phyloP scores from a whole-genome alignment of 53 echinoderm and acorn worm species.

The Henricia sp. region DNA sequence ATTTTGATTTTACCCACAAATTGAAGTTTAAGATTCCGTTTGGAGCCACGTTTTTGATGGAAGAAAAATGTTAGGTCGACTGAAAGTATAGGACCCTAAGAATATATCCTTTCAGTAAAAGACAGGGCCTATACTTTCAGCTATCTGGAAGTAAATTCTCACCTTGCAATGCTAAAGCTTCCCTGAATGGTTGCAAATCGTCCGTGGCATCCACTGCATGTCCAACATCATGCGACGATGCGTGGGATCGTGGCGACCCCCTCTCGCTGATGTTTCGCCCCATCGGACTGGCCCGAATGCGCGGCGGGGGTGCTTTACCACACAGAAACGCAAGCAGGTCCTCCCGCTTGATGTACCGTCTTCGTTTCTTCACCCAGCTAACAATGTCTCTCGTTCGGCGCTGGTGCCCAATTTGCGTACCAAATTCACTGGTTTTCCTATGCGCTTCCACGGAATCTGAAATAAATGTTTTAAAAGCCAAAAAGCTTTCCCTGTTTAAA shows the following conservation, averaged over 20 bases:
- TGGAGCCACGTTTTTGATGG: too few relatives aligned
- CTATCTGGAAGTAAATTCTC: too few relatives aligned
- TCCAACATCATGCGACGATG: slow-evolving; percentile 76
- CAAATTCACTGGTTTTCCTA: slow-evolving; percentile 84
- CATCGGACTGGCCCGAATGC: slow-evolving; percentile 71
- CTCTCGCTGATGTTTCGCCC: slow-evolving; percentile 78
- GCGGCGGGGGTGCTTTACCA: slow-evolving; percentile 84
- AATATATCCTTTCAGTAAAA: too few relatives aligned
- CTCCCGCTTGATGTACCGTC: slow-evolving; percentile 88
- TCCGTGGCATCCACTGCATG: slow-evolving; percentile 68
- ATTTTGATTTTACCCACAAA: too few relatives aligned
- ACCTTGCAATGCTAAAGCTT: slow-evolving; percentile 97
- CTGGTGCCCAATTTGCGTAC: slow-evolving; percentile 90
- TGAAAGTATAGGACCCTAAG: too few relatives aligned
- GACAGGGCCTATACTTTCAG: too few relatives aligned
- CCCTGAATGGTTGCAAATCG: slow-evolving; percentile 92
- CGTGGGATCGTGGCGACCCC: slow-evolving; percentile 81
- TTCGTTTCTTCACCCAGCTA: slow-evolving; percentile 93
- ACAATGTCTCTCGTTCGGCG: slow-evolving; percentile 89
- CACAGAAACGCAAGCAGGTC: slow-evolving; percentile 95
- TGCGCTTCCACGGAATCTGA: slow-evolving; percentile 93
- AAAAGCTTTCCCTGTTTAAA: background rate
- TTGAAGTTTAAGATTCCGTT: too few relatives aligned
- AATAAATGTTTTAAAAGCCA: background rate
- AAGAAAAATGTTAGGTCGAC: too few relatives aligned